These are phyloP conservation scores for Astatotilapia flaviijosephi DNA, from an alignment of 2,113 vertebrate genomes.

Conservation along the genomic window DNA sequence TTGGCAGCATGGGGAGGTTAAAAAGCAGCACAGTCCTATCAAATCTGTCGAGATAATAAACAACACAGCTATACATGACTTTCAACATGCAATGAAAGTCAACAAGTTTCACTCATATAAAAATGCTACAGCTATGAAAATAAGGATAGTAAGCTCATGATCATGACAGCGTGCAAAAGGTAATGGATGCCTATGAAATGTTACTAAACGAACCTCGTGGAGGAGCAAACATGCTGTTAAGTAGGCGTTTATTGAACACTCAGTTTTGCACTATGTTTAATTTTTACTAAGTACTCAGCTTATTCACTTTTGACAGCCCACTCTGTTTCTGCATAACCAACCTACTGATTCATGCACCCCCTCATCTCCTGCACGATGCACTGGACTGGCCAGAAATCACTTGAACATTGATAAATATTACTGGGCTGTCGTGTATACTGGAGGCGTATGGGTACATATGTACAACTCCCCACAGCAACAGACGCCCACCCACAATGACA, in stretches of 20 bases:
- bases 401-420: constrained; percentile 28
- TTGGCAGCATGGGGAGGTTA: background rate
- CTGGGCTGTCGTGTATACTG: background rate
- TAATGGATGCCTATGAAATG: background rate
- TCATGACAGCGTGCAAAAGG: background rate
- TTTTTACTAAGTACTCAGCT: constrained; percentile 32
- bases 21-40: background rate
- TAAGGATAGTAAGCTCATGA: background rate
- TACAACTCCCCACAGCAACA: constrained; percentile 14
- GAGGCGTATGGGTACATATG: constrained; percentile 11
- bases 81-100: background rate
- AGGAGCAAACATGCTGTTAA: background rate
- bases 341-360: constrained; percentile 50
- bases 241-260: constrained; percentile 35
- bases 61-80: background rate
- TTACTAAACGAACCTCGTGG: background rate
- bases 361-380: constrained; percentile 46
- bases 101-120: background rate
- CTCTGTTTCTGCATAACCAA: constrained; percentile 45
- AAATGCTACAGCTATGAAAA: background rate
- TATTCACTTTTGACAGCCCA: constrained; percentile 49
- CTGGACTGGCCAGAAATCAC: constrained; percentile 26
- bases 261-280: constrained; percentile 22
- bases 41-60: background rate
- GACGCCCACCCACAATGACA: background rate